Evolutionary conservation across 1,140 invertebrate genomes (phyloP).

Genomic region (Ooceraea biroi): DNA sequence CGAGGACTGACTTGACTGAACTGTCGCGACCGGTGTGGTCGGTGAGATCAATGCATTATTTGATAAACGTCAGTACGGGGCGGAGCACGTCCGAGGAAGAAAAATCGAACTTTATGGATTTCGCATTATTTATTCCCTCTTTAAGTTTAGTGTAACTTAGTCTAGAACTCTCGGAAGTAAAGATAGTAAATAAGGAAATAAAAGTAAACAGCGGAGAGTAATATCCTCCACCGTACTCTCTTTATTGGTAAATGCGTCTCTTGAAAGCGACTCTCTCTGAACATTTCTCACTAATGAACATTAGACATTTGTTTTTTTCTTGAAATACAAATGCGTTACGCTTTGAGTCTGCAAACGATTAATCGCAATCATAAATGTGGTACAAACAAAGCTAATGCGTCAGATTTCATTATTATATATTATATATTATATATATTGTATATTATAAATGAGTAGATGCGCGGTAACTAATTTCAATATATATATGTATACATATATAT

Average conservation of each 20-base stretch:
- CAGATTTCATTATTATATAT: not conserved
- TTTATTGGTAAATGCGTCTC: too few relatives aligned
- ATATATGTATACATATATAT: not conserved
- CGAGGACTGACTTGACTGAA: constrained; percentile 46
- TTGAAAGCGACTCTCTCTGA: too few relatives aligned
- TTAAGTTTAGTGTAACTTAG: not conserved
- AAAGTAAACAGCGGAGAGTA: too few relatives aligned
- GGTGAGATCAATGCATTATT: constrained; percentile 65
- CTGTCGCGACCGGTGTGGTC: constrained; percentile 41
- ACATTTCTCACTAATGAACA: too few relatives aligned
- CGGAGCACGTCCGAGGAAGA: not conserved
- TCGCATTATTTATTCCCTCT: constrained; percentile 33
- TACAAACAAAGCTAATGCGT: not conserved
- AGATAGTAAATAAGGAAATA: too few relatives aligned
- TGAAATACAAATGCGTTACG: not conserved
- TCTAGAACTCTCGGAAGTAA: too few relatives aligned
- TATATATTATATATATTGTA: too few relatives aligned
- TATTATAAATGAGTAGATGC: too few relatives aligned
- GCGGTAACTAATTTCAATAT: too few relatives aligned
- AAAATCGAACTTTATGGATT: constrained; percentile 16
- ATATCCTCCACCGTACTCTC: too few relatives aligned
- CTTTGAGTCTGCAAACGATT: not conserved
- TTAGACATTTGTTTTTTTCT: not conserved
- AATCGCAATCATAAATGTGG: not conserved
- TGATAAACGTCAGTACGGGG: constrained; percentile 39